Evolutionary conservation across 2,113 vertebrate genomes (phyloP).

Genomic region (Acrocephalus arundinaceus): DNA sequence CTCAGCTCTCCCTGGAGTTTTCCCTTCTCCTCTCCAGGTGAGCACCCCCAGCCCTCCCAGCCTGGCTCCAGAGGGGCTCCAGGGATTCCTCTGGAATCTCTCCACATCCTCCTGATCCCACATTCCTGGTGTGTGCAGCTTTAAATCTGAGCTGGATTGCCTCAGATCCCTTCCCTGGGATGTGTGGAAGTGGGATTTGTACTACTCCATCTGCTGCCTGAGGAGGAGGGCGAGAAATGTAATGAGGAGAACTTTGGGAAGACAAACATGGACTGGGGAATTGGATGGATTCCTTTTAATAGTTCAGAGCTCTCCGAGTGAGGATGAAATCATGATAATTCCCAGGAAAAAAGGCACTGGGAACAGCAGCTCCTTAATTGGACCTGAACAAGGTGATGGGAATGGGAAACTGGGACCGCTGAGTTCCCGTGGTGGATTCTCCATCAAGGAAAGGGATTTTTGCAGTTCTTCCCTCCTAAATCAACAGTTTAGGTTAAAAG

Average conservation of each 20-base stretch:
- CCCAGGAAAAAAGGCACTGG: neutral
- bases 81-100: accelerated
- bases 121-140: neutral
- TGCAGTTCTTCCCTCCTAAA: neutral
- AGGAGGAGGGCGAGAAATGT: slow-evolving; percentile 8
- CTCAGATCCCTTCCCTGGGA: neutral
- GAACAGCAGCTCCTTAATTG: neutral
- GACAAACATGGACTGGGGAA: neutral
- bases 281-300: neutral
- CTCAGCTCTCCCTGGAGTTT: neutral
- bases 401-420: neutral
- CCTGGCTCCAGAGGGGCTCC: neutral
- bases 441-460: neutral
- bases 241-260: neutral
- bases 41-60: neutral
- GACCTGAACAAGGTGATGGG: neutral
- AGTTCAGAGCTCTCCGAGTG: neutral
- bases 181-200: neutral
- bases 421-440: neutral
- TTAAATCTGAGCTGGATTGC: neutral
- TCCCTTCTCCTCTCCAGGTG: neutral
- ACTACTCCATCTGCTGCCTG: slow-evolving; percentile 16
- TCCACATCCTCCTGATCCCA: neutral
- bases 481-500: neutral
- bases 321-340: neutral